Conservation (phyloP, 2,797 vertebrate genomes). For the Xerus rutilus region DNA sequence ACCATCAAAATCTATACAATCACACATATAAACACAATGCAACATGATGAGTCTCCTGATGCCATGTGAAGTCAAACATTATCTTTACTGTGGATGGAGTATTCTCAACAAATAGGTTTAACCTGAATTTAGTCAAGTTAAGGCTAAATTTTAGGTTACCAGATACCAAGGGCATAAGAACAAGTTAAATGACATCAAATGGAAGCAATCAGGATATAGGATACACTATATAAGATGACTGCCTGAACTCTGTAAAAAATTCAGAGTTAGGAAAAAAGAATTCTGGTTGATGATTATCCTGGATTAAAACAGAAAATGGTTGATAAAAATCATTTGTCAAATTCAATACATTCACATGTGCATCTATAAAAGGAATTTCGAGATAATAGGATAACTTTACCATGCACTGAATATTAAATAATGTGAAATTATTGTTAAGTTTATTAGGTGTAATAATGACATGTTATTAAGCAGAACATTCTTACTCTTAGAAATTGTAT, state of each 20-base stretch:
- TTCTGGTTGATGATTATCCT: too few relatives aligned
- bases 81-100: not conserved
- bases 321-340: too few relatives aligned
- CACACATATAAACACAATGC: not conserved
- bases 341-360: too few relatives aligned
- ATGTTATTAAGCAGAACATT: conserved; percentile 18
- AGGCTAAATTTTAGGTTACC: not conserved
- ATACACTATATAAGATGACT: too few relatives aligned
- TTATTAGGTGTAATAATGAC: not conserved
- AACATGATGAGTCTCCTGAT: not conserved
- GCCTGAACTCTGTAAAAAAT: too few relatives aligned
- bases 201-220: not conserved
- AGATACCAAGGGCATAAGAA: not conserved
- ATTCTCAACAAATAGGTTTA: not conserved
- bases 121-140: conserved; percentile 19
- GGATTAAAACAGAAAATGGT: too few relatives aligned
- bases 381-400: too few relatives aligned
- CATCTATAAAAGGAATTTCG: too few relatives aligned
- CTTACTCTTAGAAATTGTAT: not conserved
- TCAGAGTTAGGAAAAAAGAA: too few relatives aligned
- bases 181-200: not conserved
- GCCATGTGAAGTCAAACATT: not conserved
- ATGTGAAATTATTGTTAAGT: too few relatives aligned
- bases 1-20: not conserved
- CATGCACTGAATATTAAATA: too few relatives aligned